Conservation (phyloP, 2,797 vertebrate species). For the Pseudomugil tenellus region DNA sequence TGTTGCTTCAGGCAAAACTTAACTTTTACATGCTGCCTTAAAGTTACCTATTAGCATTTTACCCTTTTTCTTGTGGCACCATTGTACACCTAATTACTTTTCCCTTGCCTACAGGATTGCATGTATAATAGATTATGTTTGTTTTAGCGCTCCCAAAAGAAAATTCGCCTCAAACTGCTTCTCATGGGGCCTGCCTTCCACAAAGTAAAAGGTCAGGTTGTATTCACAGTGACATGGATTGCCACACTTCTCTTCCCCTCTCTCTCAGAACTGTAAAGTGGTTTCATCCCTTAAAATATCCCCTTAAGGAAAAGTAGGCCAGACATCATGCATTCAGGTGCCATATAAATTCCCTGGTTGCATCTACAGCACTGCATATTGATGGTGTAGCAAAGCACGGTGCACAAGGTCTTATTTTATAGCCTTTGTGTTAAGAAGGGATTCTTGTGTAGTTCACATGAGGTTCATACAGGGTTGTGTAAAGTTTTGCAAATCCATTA, state of each 20-base stretch:
- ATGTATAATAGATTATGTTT: constrained; percentile 76
- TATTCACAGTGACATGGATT: constrained; percentile 44
- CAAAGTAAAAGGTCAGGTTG: constrained; percentile 62
- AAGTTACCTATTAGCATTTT: constrained; percentile 67
- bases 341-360: constrained; percentile 36
- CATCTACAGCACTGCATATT: constrained; percentile 38
- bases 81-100: constrained; percentile 70
- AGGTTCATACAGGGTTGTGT: constrained; percentile 44
- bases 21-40: constrained; percentile 53
- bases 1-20: constrained; percentile 35
- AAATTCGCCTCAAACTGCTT: constrained; percentile 49
- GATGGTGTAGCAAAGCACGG: constrained; percentile 34
- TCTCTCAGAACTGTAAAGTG: constrained; percentile 38
- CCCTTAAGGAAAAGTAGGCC: constrained; percentile 55
- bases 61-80: constrained; percentile 43
- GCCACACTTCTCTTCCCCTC: constrained; percentile 13
- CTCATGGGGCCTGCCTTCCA: constrained; percentile 39
- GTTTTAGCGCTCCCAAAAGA: constrained; percentile 63
- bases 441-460: constrained; percentile 42
- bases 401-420: constrained; percentile 36
- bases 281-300: constrained; percentile 33
- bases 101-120: constrained; percentile 57
- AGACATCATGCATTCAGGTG: constrained; percentile 49
- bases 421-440: constrained; percentile 28
- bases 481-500: constrained; percentile 24